Conservation (phyloP, 2,797 vertebrate genomes). For the Hephaestus fuliginosus region DNA sequence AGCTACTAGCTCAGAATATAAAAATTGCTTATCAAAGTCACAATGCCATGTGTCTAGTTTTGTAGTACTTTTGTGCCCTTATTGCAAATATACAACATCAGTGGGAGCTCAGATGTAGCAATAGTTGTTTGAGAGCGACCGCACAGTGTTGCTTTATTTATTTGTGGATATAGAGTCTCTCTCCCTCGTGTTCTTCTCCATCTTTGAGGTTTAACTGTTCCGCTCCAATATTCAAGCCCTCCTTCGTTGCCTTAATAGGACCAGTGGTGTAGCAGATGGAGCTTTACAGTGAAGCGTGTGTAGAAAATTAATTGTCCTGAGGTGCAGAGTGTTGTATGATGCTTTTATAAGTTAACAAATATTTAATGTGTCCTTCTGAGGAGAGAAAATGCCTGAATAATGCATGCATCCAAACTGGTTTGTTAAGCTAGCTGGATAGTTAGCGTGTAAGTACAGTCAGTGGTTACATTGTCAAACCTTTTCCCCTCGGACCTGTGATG, state of each 20-base stretch:
- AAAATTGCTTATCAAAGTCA: constrained; percentile 33
- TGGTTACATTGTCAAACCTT: constrained; percentile 51
- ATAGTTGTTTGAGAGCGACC: constrained; percentile 45
- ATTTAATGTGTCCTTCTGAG: constrained; percentile 79
- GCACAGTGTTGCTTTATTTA: constrained; percentile 49
- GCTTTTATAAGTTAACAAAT: constrained; percentile 82
- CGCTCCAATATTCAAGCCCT: constrained; percentile 54
- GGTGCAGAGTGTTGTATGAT: constrained; percentile 74
- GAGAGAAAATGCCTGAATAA: constrained; percentile 74
- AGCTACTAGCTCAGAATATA: constrained; percentile 1
- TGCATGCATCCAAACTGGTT: constrained; percentile 67
- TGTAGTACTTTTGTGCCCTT: constrained; percentile 2
- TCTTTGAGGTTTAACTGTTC: constrained; percentile 61
- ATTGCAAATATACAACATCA: constrained; percentile 32
- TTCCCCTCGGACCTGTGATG: constrained; percentile 32
- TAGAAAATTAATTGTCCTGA: constrained; percentile 76
- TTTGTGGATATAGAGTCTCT: constrained; percentile 52
- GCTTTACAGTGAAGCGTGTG: constrained; percentile 67
- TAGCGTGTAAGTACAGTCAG: constrained; percentile 48
- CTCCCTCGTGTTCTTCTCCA: constrained; percentile 38
- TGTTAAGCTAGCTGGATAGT: constrained; percentile 64
- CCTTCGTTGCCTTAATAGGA: constrained; percentile 60
- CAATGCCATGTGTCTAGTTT: constrained; percentile 9
- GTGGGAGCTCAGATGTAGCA: constrained; percentile 44
- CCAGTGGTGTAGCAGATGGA: constrained; percentile 62